These are phyloP conservation scores for Cerastoderma edule DNA, from an alignment of 2,888 invertebrate genomes.

Conservation along the genomic window DNA sequence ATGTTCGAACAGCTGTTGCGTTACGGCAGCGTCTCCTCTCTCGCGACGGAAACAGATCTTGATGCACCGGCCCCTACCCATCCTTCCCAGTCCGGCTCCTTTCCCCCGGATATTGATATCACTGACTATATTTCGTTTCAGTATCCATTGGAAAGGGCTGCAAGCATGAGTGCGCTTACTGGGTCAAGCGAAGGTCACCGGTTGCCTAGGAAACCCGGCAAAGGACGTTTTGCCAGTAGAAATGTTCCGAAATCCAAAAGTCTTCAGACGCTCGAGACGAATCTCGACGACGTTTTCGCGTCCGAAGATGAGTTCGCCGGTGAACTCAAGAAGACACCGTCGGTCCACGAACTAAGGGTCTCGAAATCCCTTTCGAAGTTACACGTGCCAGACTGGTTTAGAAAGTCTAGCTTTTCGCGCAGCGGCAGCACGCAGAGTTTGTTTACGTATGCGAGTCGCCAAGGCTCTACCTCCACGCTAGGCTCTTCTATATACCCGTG, in stretches of 20 bases:
- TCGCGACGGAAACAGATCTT: conserved; percentile 76
- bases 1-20: conserved; percentile 67
- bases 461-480: conserved; percentile 75
- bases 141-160: conserved; percentile 73
- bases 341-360: conserved; percentile 96
- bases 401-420: conserved; percentile 84
- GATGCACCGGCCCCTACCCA: conserved; percentile 69
- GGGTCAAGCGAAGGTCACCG: conserved; percentile 53
- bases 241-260: conserved; percentile 78
- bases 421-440: conserved; percentile 76
- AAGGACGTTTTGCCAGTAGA: conserved; percentile 75
- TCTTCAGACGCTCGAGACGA: conserved; percentile 77
- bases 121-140: conserved; percentile 75
- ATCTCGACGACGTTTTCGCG: conserved; percentile 73
- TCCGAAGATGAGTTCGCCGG: conserved; percentile 56
- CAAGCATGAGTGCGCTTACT: conserved; percentile 78
- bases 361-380: conserved; percentile 96
- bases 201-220: conserved; percentile 67
- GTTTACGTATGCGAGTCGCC: conserved; percentile 65
- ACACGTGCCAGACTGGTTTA: conserved; percentile 98
- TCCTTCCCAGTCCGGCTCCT: conserved; percentile 49
- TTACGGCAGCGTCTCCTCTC: conserved; percentile 71
- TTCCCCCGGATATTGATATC: conserved; percentile 73
- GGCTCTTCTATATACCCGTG: conserved; percentile 71
- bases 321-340: conserved; percentile 88